Evolutionary conservation across 1,140 invertebrate genomes (phyloP), one percentile per base, ranked within the genome.

Genomic region (Brachionus rotundiformis): DNA sequence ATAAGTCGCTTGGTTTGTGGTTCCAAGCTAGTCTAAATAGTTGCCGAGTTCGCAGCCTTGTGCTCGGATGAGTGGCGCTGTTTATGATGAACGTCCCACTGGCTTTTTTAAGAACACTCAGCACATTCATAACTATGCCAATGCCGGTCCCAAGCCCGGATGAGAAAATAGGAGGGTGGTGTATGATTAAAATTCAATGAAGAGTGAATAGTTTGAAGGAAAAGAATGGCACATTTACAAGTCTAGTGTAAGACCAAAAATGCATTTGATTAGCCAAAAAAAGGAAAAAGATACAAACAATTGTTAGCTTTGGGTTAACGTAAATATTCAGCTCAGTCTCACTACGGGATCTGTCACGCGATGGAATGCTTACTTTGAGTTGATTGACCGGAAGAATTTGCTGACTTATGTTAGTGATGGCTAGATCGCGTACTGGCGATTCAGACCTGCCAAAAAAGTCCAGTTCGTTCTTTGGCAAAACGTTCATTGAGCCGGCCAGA

Each of bases 341-440:
- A 63, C 76, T 79, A 13, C 76, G 44, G 36, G 76, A 79, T 79
- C 76, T 31, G 33, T 79, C 76, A 59, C 76, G 47, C 47, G 47
- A 79, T 79, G 76, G 76, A 39, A 79, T 63, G 29, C 29, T 79
- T 54, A 79, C 76, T 79, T 79, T 79, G 7, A 79, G 47, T 23
- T 79, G 76, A 79, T 79, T 79, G 25, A 79, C 76, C 1, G 76
- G 76, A 59, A 79, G 76, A 11, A 79, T 79, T 63, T 79, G 76
- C 36, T 79, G 76, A 61, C 76, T 79, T 4, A 73, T 73, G n/a
- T 73, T 68, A 4, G 13, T 44, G n/a, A 77, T 77, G 10, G 44
- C 25, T 0, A 31, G 10, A 19, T 79, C 76, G 33, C 25, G 49
- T 19, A 33, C 23, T 25, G 76, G 76, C 11, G 76, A 79, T 27